Evolutionary conservation across 2,113 vertebrate genomes (phyloP), one percentile per base, ranked within the genome.

Genomic region (Ondatra zibethicus): DNA sequence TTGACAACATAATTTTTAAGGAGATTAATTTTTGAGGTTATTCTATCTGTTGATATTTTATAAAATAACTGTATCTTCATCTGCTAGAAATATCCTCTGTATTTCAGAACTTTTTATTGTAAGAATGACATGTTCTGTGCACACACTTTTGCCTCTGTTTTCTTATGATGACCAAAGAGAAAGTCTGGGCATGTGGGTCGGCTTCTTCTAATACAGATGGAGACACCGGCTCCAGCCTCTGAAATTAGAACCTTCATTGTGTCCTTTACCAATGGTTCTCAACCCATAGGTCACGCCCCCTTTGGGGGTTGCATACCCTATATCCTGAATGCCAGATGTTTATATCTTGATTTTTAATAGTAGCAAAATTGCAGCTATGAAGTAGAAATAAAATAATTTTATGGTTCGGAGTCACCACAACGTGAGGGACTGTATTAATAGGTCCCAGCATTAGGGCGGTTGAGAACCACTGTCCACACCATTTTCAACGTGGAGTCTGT

Each of bases 1-100:
- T 87, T 55, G 42, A 66, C 25, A 91, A 73, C 21, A 39, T 33
- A 76, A 12, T 58, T 96, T 68, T 86, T 50, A 92, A 80, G 70
- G 80, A 42, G 25, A 50, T 88, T 85, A 77, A n/a, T 5, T 23
- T 70, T 50, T 84, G 33, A 75, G 12, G 1, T 55, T 39, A 50
- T 45, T 66, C 9, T 12, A 45, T 19, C 31, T 81, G 16, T n/a
- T 47, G 2, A 14, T 42, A 82, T n/a, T 93, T 73, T 91, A 45
- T 36, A 81, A 75, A 88, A 45, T 84, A 25, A 91, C 91, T 94
- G 88, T 23, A 39, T 89, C 47, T 82, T 76, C 25, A 81, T 76
- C 31, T 73, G 10, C 52, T 87, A 78, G 45, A 97, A 73, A 73
- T 33, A 82, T 10, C 17, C 19, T 92, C 70, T 93, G 23, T 4